Conservation (phyloP, 2,888 invertebrate genomes). For the Agrilus cyanescens region DNA sequence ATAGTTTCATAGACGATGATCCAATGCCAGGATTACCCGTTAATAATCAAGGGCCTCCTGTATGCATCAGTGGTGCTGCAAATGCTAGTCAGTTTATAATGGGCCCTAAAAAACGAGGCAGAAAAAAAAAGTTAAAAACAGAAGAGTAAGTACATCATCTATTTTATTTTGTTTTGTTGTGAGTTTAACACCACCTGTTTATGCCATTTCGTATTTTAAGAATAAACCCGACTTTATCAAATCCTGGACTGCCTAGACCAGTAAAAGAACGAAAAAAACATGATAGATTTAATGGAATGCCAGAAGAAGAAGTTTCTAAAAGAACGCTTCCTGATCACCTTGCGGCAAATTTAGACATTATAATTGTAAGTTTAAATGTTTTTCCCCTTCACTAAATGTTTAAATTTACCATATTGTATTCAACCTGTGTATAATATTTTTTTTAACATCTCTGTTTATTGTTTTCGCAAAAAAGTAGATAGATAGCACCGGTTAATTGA, state of each 20-base stretch:
- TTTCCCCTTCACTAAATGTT: too few relatives aligned
- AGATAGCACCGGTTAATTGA: neutral
- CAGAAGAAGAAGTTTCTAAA: slow-evolving; percentile 91
- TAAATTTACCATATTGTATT: neutral
- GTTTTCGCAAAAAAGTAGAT: neutral
- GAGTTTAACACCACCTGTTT: too few relatives aligned
- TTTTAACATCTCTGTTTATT: neutral
- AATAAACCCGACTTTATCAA: slow-evolving; percentile 30
- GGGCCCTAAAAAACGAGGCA: slow-evolving; percentile 70
- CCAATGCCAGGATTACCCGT: slow-evolving; percentile 37
- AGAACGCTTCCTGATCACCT: slow-evolving; percentile 91
- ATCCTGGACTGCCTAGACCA: slow-evolving; percentile 43
- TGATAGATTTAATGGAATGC: slow-evolving; percentile 91
- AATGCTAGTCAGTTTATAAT: slow-evolving; percentile 30
- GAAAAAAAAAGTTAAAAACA: slow-evolving; percentile 72
- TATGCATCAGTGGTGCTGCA: slow-evolving; percentile 29
- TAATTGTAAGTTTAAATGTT: slow-evolving; percentile 76
- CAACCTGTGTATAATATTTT: neutral
- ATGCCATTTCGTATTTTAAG: neutral
- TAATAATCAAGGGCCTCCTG: slow-evolving; percentile 29
- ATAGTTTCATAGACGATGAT: slow-evolving; percentile 78
- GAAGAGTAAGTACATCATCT: slow-evolving; percentile 36
- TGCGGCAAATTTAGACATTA: slow-evolving; percentile 87
- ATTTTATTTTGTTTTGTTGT: neutral
- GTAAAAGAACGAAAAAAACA: slow-evolving; percentile 85